Evolutionary conservation across 2,888 invertebrate species (phyloP), one percentile per base, ranked within the genome.

Genomic region (Cynaeus angustus): DNA sequence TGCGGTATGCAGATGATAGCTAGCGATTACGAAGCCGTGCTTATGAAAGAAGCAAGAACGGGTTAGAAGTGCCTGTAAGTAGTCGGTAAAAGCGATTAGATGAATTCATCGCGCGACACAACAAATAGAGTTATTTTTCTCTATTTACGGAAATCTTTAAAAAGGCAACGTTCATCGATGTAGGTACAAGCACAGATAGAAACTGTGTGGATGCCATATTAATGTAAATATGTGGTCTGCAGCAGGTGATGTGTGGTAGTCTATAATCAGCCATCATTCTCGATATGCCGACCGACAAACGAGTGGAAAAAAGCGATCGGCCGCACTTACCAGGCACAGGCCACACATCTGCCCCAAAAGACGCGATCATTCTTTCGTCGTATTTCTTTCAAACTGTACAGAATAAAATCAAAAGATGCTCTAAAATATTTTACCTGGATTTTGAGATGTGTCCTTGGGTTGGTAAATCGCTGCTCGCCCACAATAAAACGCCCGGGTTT

Each of bases 251-350:
- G 75, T 72, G 75, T 75, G 75, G 77, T 74, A 73, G 77, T 74
- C 76, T 77, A 71, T 74, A 78, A 79, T 80, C 79, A 78, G 75
- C 78, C 80, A 78, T 80, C 80, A 78, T 79, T 80, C 78, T 79
- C 79, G 78, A 80, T 81, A 77, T 76, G 77, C 76, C 77, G 78
- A 74, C 80, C 78, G 78, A 78, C 79, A 79, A 79, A 77, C 75
- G 75, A 73, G 77, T 73, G 75, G 12, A 66, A 70, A 62, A 68
- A 70, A 61, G 13, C 43, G 70, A 66, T 66, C 67, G 70, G 58
- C 67, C 64, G 56, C 59, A 70, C 73, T 70, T 65, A 68, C 43
- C 67, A 33, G 65, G 73, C 74, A 73, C 73, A 73, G 72, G 74
- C 74, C 72, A 73, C 62, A 72, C 75, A 75, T 77, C 76, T 77